phyloP scores from a whole-genome alignment of 2,113 vertebrate genomes.

The Apaloderma vittatum region DNA sequence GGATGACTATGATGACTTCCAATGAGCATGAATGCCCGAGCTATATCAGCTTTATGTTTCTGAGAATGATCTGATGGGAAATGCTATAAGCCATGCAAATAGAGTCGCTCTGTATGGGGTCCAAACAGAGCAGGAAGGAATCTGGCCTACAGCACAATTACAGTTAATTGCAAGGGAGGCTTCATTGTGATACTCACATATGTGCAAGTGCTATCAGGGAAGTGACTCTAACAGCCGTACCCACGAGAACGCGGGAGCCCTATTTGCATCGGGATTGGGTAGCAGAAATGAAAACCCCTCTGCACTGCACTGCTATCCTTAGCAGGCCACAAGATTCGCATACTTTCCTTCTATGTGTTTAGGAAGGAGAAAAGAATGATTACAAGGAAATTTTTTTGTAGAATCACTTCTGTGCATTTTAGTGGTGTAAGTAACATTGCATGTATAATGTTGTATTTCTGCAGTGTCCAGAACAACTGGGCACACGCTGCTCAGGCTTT shows the following conservation, averaged over 20 bases:
- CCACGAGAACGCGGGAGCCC: accelerated
- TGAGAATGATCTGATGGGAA: slow-evolving; percentile 60
- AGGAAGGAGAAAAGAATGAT: not conserved
- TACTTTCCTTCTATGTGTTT: not conserved
- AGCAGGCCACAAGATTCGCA: not conserved
- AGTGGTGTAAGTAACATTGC: not conserved
- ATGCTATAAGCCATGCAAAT: slow-evolving; percentile 30
- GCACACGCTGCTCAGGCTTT: not conserved
- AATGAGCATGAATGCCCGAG: slow-evolving; percentile 43
- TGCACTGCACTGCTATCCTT: not conserved
- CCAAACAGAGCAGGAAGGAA: slow-evolving; percentile 60
- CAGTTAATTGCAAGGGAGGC: slow-evolving; percentile 51
- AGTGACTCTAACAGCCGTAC: not conserved
- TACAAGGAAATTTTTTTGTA: not conserved
- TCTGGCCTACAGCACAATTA: slow-evolving; percentile 62
- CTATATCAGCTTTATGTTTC: slow-evolving; percentile 51
- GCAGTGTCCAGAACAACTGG: not conserved
- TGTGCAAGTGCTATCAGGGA: not conserved
- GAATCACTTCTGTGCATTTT: not conserved
- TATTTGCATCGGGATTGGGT: not conserved
- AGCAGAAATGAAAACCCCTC: not conserved
- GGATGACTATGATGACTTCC: slow-evolving; percentile 54
- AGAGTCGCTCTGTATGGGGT: slow-evolving; percentile 58
- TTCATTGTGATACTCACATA: slow-evolving; percentile 25
- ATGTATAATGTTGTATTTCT: not conserved